Conservation (phyloP, 2,888 invertebrate species). For the Allolobophora icterica region DNA sequence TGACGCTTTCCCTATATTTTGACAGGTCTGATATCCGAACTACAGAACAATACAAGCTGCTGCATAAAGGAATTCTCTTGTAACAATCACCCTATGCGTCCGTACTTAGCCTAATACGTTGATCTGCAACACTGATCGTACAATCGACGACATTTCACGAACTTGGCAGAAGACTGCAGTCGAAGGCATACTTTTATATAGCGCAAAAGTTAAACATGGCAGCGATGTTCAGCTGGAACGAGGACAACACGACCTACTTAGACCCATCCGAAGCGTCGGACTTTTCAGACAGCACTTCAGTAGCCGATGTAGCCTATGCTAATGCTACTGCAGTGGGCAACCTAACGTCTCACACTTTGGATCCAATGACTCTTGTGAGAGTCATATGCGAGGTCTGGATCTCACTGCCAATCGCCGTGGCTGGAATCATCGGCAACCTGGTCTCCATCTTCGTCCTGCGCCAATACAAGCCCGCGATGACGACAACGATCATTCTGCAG, state of each 20-base stretch:
- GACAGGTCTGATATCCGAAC: not conserved
- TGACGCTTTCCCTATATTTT: not conserved
- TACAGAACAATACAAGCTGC: not conserved
- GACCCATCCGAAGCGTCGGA: not conserved
- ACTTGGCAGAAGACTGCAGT: not conserved
- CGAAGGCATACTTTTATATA: not conserved
- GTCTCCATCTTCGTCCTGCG: conserved; percentile 18
- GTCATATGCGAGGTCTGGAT: conserved; percentile 18
- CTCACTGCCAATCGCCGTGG: not conserved
- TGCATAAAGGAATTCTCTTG: no score
- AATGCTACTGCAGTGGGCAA: not conserved
- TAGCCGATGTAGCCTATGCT: no score
- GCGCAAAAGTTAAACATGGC: not conserved
- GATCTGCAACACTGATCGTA: not conserved
- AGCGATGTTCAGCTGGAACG: not conserved
- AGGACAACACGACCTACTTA: not conserved
- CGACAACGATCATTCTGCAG: conserved; percentile 4
- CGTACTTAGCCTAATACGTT: not conserved
- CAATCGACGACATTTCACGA: not conserved
- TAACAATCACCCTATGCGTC: not conserved
- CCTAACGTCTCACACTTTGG: not conserved
- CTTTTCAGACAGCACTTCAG: not conserved
- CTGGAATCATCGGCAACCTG: conserved; percentile 25
- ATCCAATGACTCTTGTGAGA: not conserved
- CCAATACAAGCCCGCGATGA: conserved; percentile 14